Evolutionary conservation across 1,140 invertebrate species (phyloP).

Genomic region (Calosoma granatense): DNA sequence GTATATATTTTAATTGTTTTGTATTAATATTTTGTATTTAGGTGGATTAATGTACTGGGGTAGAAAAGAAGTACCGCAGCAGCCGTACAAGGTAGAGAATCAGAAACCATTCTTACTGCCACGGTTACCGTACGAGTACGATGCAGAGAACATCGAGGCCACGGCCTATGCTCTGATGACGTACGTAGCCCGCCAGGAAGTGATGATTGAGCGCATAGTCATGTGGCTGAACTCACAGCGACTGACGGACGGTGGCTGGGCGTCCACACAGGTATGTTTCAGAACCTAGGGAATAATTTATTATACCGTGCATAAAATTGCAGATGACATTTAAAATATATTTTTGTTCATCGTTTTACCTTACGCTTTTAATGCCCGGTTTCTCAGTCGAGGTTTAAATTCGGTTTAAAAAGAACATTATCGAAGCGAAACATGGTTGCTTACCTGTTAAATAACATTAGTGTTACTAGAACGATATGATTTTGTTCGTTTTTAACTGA

Average conservation of each 20-base stretch:
- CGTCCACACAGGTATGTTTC: conserved; percentile 77
- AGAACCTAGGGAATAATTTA: too few species aligned
- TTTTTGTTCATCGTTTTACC: too few species aligned
- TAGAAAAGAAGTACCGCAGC: conserved; percentile 59
- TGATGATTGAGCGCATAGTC: conserved; percentile 73
- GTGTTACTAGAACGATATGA: too few species aligned
- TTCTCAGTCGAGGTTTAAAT: too few species aligned
- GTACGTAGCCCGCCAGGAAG: conserved; percentile 73
- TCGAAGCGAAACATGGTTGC: too few species aligned
- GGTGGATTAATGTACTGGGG: conserved; percentile 82
- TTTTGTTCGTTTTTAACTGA: too few species aligned
- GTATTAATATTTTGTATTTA: conserved; percentile 23
- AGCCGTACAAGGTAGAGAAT: conserved; percentile 77
- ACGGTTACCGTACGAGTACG: conserved; percentile 75
- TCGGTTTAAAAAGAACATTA: too few species aligned
- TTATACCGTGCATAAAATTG: too few species aligned
- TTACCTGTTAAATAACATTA: too few species aligned
- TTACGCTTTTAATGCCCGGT: too few species aligned
- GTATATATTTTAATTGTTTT: conserved; percentile 9
- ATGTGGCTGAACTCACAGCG: conserved; percentile 89
- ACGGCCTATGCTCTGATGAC: conserved; percentile 88
- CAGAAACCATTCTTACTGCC: conserved; percentile 85
- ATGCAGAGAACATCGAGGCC: conserved; percentile 84
- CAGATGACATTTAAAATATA: too few species aligned
- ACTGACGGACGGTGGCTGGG: conserved; percentile 87